Conservation (phyloP, 2,113 vertebrate genomes). For the Atherinomorus stipes region DNA sequence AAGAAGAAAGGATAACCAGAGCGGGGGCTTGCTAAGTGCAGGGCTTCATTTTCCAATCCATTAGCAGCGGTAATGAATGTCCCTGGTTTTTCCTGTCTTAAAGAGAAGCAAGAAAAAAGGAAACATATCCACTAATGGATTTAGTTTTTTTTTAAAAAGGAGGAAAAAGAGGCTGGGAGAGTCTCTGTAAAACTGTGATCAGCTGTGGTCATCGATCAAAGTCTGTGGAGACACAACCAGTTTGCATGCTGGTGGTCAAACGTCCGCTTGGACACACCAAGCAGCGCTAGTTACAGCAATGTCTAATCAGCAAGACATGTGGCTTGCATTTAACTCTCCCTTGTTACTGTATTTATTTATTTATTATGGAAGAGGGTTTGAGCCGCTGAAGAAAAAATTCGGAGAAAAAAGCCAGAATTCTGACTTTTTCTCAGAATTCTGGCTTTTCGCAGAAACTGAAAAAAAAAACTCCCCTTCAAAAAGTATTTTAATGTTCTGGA, state of each 20-base stretch:
- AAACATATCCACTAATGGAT: slow-evolving; percentile 45
- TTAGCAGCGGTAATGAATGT: slow-evolving; percentile 59
- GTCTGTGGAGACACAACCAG: slow-evolving; percentile 18
- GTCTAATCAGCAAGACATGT: slow-evolving; percentile 1
- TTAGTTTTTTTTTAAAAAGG: not conserved
- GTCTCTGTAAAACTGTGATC: slow-evolving; percentile 24
- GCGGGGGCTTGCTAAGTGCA: slow-evolving; percentile 29
- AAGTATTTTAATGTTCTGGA: no score
- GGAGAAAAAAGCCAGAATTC: no score
- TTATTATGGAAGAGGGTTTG: no score
- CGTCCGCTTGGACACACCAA: not conserved
- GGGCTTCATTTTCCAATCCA: slow-evolving; percentile 48
- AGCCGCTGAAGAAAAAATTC: no score
- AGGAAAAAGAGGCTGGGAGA: slow-evolving; percentile 5
- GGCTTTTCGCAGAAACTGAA: no score
- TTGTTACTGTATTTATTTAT: not conserved
- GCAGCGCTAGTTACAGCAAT: slow-evolving; percentile 16
- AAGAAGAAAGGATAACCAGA: slow-evolving; percentile 24
- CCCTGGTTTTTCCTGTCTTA: slow-evolving; percentile 12
- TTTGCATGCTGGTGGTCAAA: slow-evolving; percentile 8
- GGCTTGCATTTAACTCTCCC: slow-evolving; percentile 8
- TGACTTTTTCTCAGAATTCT: no score
- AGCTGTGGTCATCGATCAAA: slow-evolving; percentile 38
- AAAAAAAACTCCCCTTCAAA: no score
- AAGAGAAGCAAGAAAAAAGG: not conserved